Base-by-base conservation (phyloP, 2,797 vertebrate species). In the Okamejei kenojei region DNA sequence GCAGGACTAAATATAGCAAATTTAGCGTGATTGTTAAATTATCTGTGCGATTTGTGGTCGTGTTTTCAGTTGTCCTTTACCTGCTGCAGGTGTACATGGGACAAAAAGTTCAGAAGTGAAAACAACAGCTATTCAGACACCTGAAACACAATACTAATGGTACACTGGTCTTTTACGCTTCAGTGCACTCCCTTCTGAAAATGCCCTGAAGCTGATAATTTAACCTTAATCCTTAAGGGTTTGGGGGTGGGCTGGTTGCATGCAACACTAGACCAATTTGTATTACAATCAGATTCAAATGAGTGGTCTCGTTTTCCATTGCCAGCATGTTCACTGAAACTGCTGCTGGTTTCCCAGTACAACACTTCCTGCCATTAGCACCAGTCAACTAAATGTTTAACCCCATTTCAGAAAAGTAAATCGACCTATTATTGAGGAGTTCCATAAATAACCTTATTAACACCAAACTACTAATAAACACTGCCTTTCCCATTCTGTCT, bases 41-140 rank as follows among this genome's bases (percentile, higher is more conserved):
- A 94, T 93, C 94, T 95, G 93, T 94, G 78, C 94, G 93, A 96
- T 95, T 96, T 94, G 94, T 94, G 94, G 94, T 94, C 93, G 93
- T 94, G 94, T 95, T 95, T 93, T 93, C 94, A 93, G 90, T 93
- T 93, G 61, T 93, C 90, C 93, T 94, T 94, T 94, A 95, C 94
- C 93, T 94, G 94, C 95, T 94, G 94, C 95, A 95, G 94, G 94
- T 94, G 76, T 94, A 94, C 93, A 93, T 90, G 94, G 93, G 84
- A 95, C 94, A 92, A 78, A 93, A 94, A 93, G 93, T 93, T 95
- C 94, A 94, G 93, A 86, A 95, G 93, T 94, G 93, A 94, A 95
- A 94, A 94, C 93, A 94, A 76, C 0, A 54, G 63, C 82, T 93
- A 68, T 94, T 93, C 90, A 93, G 93, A 93, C 29, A 0, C 94